Evolutionary conservation across 1,140 invertebrate genomes (phyloP), one percentile per base, ranked within the genome.

Genomic region (Eciton burchellii): DNA sequence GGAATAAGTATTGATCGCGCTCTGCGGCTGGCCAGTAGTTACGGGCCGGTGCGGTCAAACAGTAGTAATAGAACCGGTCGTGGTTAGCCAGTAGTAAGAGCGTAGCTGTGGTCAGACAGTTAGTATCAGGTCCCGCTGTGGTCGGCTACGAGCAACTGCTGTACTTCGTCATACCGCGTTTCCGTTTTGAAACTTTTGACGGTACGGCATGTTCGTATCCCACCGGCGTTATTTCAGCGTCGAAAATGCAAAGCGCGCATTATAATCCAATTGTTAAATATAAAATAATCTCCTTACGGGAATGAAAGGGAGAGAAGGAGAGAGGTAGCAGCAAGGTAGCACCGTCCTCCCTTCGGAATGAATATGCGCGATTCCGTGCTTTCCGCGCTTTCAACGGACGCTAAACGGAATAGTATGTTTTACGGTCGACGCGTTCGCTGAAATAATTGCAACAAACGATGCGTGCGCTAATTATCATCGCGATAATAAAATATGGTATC

Each of bases 81-180:
- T 87, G 85, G 86, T 87, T 77, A 84, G 85, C 82, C 86, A 87
- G 85, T 87, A 88, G 86, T 88, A 88, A 88, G 86, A 88, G 86
- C 82, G 86, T 56, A 87, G 82, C 87, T 88, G 86, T 49, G 86
- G 86, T 84, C 82, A 26, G 85, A 73, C 82, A 87, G 86, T 88
- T 88, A 88, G 85, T 88, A 88, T 84, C 86, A 82, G 86, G 63
- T 82, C 82, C 62, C 76, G 66, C 77, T 88, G 86, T 43, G 86
- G 86, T 88, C 72, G 45, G 41, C 66, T 45, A 74, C 82, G 83
- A 84, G 87, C 84, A 88, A 84, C 82, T 76, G 77, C 66, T 87
- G 79, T 84, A 84, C 81, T 88, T 84, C 70, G 84, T 87, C 85
- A 77, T 87, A 88, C 72, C 41, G 16, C 66, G 71, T 81, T 87